Conservation (phyloP, 2,797 vertebrate genomes). For the Staurois parvus region DNA sequence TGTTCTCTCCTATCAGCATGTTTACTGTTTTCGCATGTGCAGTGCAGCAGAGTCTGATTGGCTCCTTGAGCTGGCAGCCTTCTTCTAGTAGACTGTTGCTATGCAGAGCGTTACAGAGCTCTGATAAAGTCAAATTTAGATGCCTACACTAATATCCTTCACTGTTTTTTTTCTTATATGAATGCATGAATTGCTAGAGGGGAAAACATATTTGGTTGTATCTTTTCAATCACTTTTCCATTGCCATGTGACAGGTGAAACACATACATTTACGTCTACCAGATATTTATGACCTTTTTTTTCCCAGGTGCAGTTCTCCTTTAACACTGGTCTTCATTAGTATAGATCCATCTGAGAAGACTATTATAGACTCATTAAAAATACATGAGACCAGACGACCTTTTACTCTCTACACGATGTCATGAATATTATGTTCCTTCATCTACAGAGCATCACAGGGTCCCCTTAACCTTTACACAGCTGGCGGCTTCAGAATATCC, state of each 20-base stretch:
- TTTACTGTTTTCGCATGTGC: no score
- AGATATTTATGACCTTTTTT: neutral
- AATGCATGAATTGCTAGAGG: no score
- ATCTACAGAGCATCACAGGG: neutral
- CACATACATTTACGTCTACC: neutral
- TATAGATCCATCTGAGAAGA: slow-evolving; percentile 18
- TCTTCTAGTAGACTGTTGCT: no score
- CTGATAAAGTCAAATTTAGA: neutral
- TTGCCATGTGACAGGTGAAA: neutral
- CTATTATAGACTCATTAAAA: slow-evolving; percentile 12
- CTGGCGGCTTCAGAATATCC: neutral
- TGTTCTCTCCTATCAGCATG: no score
- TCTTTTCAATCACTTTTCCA: neutral
- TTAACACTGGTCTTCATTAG: neutral
- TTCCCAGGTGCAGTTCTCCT: neutral
- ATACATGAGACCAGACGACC: slow-evolving; percentile 15
- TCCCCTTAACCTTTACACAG: neutral
- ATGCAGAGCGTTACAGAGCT: neutral
- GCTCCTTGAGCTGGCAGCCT: neutral
- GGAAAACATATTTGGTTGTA: neutral
- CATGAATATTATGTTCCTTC: slow-evolving; percentile 9
- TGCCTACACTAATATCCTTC: neutral
- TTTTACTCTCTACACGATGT: slow-evolving; percentile 18
- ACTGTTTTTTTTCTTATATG: no score
- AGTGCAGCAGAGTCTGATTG: no score